These are phyloP conservation scores for Hedychridium roseum DNA, from an alignment of 2,888 invertebrate species.

Conservation along the genomic window DNA sequence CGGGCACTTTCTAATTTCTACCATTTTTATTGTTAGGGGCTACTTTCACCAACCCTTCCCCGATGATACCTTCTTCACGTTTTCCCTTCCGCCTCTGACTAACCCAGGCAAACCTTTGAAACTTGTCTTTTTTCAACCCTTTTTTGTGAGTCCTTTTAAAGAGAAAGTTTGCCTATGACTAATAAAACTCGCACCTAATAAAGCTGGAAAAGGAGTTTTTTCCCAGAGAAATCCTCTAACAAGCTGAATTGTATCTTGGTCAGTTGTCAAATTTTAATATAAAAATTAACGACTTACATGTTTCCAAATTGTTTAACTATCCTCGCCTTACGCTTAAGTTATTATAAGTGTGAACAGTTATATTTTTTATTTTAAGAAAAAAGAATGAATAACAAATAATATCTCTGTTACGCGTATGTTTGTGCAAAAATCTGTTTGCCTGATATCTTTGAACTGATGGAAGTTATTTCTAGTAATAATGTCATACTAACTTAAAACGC, in stretches of 20 bases:
- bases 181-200: slow-evolving; percentile 23
- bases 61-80: slow-evolving; percentile 11
- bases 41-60: slow-evolving; percentile 33
- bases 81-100: slow-evolving; percentile 4
- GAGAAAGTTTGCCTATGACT: slow-evolving; percentile 41
- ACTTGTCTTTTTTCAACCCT: slow-evolving; percentile 40
- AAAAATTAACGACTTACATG: too few relatives aligned
- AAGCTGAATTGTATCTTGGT: slow-evolving; percentile 21
- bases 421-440: too few relatives aligned
- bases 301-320: too few relatives aligned
- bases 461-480: too few relatives aligned
- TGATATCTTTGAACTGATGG: too few relatives aligned
- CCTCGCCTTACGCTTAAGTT: too few relatives aligned
- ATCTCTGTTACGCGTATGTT: too few relatives aligned
- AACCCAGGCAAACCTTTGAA: not conserved
- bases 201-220: slow-evolving; percentile 33
- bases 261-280: too few relatives aligned
- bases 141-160: slow-evolving; percentile 44
- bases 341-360: too few relatives aligned
- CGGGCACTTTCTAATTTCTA: slow-evolving; percentile 51
- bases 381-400: too few relatives aligned
- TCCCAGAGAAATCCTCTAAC: slow-evolving; percentile 4
- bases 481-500: too few relatives aligned
- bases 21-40: slow-evolving; percentile 29
- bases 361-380: too few relatives aligned